These are phyloP conservation scores for Macrophya annulata DNA, from an alignment of 2,888 invertebrate species.

Conservation along the genomic window DNA sequence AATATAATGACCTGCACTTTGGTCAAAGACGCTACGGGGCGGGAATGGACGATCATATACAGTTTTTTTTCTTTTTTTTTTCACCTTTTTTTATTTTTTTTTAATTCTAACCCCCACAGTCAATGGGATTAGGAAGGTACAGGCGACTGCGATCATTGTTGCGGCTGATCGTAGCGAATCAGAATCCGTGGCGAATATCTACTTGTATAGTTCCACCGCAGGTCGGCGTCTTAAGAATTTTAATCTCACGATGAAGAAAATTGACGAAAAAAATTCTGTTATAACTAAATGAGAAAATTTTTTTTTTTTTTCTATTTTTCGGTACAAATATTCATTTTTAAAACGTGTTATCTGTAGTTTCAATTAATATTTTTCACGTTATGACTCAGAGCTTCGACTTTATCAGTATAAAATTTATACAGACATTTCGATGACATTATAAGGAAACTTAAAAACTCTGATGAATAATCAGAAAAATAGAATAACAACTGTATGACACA, in stretches of 20 bases:
- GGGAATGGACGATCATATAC: background rate
- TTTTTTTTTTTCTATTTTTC: background rate
- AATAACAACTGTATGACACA: no score
- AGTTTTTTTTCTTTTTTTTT: background rate
- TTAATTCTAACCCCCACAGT: constrained; percentile 23
- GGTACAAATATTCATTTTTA: no score
- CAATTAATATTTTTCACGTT: no score
- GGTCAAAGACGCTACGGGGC: constrained; percentile 7
- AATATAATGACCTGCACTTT: constrained; percentile 51
- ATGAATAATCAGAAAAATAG: no score
- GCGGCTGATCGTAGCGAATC: constrained; percentile 40
- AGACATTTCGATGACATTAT: no score
- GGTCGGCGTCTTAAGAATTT: background rate
- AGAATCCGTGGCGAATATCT: constrained; percentile 39
- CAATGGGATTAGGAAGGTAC: constrained; percentile 29
- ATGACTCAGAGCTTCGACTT: no score
- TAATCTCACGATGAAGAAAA: background rate
- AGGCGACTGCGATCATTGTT: constrained; percentile 15
- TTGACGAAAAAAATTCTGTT: background rate
- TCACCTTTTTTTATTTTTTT: background rate
- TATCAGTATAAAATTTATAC: no score
- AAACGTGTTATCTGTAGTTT: no score
- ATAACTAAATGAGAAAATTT: background rate
- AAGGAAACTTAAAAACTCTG: no score
- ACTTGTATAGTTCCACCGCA: background rate